These are phyloP conservation scores for Gallinago undulata DNA, from an alignment of 2,113 vertebrate species.

Conservation along the genomic window DNA sequence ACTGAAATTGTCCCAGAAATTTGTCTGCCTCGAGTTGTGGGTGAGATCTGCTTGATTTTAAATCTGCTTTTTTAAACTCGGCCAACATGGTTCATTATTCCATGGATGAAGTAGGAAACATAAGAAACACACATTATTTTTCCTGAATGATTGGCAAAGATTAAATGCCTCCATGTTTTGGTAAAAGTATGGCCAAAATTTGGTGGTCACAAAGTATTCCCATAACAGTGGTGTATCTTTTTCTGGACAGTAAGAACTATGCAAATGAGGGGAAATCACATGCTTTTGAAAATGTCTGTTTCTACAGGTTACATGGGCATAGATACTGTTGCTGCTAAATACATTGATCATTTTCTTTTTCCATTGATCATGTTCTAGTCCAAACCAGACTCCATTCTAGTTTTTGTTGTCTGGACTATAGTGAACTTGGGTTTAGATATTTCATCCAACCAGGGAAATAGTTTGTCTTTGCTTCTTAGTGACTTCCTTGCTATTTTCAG, in stretches of 20 bases:
- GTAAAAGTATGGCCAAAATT: not conserved
- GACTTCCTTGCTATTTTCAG: not conserved
- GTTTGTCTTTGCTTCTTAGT: not conserved
- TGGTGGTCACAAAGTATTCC: not conserved
- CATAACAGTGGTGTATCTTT: not conserved
- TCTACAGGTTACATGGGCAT: not conserved
- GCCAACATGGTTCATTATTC: not conserved
- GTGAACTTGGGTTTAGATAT: not conserved
- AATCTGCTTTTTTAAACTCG: not conserved
- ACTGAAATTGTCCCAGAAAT: not conserved
- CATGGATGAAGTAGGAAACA: not conserved
- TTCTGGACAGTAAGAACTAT: not conserved
- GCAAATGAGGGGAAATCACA: not conserved
- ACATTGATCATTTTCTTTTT: not conserved
- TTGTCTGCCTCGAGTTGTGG: not conserved
- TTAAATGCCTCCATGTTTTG: not conserved
- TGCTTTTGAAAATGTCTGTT: not conserved
- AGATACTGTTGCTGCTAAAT: not conserved
- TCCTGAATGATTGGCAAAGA: not conserved
- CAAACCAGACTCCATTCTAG: not conserved
- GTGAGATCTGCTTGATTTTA: not conserved
- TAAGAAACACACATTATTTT: not conserved
- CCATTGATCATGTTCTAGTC: rapidly evolving
- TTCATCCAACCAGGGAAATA: not conserved
- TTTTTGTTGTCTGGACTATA: not conserved